A percentile compares a stretch with the other conserved stretches of the same genome.
These are phyloP conservation scores for Muscicapa striata DNA, from an alignment of 2,797 vertebrate genomes.

Conservation along the genomic window DNA sequence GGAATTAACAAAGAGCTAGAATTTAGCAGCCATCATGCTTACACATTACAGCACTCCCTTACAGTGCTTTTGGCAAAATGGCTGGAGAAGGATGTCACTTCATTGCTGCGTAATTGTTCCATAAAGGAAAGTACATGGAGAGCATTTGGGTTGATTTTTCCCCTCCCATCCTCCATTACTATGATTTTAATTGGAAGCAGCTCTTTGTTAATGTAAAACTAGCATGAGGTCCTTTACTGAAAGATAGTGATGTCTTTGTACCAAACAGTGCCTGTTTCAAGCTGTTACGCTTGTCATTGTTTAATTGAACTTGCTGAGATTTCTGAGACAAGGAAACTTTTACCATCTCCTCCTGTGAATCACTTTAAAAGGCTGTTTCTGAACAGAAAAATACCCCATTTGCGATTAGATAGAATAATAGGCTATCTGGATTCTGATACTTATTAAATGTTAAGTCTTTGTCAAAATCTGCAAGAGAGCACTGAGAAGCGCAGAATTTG, in stretches of 20 bases:
- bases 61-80: background rate
- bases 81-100: background rate
- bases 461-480: background rate
- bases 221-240: background rate
- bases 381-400: background rate
- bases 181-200: constrained; percentile 41
- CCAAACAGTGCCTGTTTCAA: constrained; percentile 10
- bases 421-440: background rate
- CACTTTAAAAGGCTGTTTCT: background rate
- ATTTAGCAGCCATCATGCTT: background rate
- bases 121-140: background rate
- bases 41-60: background rate
- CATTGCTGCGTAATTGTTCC: background rate
- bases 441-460: background rate
- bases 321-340: constrained; percentile 13
- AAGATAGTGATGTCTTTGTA: constrained; percentile 40
- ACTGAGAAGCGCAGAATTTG: background rate
- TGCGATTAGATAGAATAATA: constrained; percentile 25
- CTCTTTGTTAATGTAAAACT: constrained; percentile 41
- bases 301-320: background rate
- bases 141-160: background rate
- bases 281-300: constrained; percentile 5
- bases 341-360: background rate
- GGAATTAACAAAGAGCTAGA: background rate
- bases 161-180: background rate